Base-by-base conservation (phyloP, 2,888 invertebrate genomes). In the Phortica magna region DNA sequence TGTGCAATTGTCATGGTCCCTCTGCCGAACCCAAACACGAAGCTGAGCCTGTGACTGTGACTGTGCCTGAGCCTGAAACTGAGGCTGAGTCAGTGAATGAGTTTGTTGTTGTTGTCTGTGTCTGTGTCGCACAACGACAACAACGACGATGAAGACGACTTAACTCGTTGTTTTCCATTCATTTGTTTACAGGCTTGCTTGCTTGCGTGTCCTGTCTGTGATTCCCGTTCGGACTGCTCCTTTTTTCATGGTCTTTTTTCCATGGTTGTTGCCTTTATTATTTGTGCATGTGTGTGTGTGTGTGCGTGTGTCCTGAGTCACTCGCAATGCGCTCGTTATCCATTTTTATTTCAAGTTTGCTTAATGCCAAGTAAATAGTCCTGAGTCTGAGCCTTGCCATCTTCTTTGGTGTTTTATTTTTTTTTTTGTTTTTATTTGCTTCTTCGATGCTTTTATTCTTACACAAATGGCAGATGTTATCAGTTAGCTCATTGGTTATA, bases 301-400 rank as follows among this genome's bases (percentile, higher is more conserved):
- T 65, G 39, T 65, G 65, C 7, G 42, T 43, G 9, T 14, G 17
- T 70, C 7, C 19, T 53, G 39, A 57, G 67, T 67, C 22, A 55
- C 75, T 75, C 79, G 82, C 82, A 80, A 82, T 82, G 79, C 79
- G 82, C 82, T 87, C 87, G 89, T 89, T 87, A 87, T 89, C 88
- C 86, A 67, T 89, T 86, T 86, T 86, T 86, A 87, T 88, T 88
- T 87, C 85, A 85, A 87, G 83, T 83, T 83, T 85, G 85, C 83
- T 83, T 83, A 87, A 85, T 88, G 88, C 82, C 85, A 83, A 84
- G 87, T 83, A 86, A 85, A 85, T 85, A 85, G 88, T 82, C 82
- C 76, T 75, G 77, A 59, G 75, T 81, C 79, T 75, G 61, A 67
- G 55, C 10, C 48, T 48, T n/a, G 7, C 39, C 53, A 5, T 57